Evolutionary conservation across 1,140 invertebrate genomes (phyloP), one percentile per base, ranked within the genome.

Genomic region (Drosophila mayri): DNA sequence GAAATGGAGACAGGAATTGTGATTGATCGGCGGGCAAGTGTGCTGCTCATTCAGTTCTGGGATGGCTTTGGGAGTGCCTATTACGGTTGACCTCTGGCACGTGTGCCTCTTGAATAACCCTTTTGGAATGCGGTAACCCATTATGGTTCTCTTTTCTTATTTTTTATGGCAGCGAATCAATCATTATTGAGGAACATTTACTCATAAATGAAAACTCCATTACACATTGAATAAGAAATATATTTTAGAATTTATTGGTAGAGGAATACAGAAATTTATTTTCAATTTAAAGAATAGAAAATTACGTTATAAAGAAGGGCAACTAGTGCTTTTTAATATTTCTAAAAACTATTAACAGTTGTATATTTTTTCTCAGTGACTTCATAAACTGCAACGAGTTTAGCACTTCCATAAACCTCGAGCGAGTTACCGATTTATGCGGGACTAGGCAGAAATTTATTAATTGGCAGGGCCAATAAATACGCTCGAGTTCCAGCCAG

Each of bases 1-100:
- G 47, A 71, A 76, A 62, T 28, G 66, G 65, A 60, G 52, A 68
- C 63, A 61, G 58, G 50, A 79, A 90, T 82, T 91, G 81, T 90
- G 90, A 91, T 91, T 91, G 90, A 91, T 91, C 68, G 84, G 55
- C 47, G 35, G 64, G 75, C 90, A 86, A 81, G 72, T 86, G 88
- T 58, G 55, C 59, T 57, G 30, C 58, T 46, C 63, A 55, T 61
- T 38, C 30, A 20, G 16, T 71, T 60, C 41, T 41, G 35, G 64
- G n/a, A 67, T 67, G 25, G 32, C 12, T 30, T 37, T 47, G 49
- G 35, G 71, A 62, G 55, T 47, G 61, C 20, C 44, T 18, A 50
- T 86, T 86, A 60, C 64, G 38, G 41, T 18, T 76, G 57, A 64
- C 62, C 49, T 61, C 44, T 61, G 74, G 41, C 75, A 79, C 80